A percentile compares a stretch with the other conserved stretches of the same genome.
Conservation (phyloP, 2,888 invertebrate genomes). For the Pheosia tremula region DNA sequence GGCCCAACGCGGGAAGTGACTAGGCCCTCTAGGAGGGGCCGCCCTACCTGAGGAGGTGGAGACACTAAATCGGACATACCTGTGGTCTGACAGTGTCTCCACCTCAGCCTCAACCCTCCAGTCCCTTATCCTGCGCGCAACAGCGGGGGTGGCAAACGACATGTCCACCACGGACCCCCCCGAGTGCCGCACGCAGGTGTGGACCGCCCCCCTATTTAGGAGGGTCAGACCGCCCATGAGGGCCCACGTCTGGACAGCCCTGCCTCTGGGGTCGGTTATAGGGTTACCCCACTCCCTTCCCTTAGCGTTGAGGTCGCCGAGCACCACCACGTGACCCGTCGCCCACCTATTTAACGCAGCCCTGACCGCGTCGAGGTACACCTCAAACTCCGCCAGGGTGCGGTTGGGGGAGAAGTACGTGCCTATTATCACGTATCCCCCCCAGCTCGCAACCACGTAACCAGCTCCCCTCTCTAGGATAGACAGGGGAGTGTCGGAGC, state of each 20-base stretch:
- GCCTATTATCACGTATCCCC: no score
- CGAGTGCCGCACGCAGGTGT: background rate
- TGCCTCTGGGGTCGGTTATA: background rate
- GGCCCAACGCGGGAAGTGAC: background rate
- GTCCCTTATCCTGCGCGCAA: background rate
- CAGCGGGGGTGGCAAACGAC: no score
- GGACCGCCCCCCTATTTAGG: background rate
- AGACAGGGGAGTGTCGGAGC: no score
- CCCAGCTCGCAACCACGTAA: conserved; percentile 13
- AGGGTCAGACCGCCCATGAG: background rate
- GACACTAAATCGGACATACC: background rate
- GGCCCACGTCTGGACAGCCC: background rate
- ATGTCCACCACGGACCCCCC: no score
- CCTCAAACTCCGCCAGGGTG: conserved; percentile 26
- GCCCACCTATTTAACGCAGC: conserved; percentile 4
- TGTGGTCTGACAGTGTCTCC: no score
- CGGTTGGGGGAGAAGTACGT: conserved; percentile 33
- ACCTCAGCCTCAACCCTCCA: background rate
- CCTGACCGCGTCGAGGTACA: conserved; percentile 13
- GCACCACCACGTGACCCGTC: conserved; percentile 4
- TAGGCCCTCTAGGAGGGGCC: background rate
- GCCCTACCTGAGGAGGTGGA: background rate
- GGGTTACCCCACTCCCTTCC: conserved; percentile 28
- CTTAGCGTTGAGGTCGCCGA: conserved; percentile 29
- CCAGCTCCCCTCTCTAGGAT: conserved; percentile 15